Percentiles rank a stretch among this genome's conserved stretches.
These are phyloP conservation scores for Echiichthys vipera DNA, from an alignment of 2,797 vertebrate species.

Conservation along the genomic window DNA sequence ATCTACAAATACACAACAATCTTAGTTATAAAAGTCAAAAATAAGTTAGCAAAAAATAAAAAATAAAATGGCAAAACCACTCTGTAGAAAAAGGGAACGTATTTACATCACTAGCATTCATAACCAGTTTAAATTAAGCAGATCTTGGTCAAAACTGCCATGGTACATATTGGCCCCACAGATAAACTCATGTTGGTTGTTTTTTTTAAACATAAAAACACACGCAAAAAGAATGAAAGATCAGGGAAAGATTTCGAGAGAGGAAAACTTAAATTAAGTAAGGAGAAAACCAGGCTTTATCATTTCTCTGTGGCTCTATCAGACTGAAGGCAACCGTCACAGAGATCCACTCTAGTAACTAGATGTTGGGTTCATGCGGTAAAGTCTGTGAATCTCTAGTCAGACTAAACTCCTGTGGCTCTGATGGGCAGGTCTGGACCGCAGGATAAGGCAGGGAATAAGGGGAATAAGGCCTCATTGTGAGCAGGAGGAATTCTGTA, in stretches of 20 bases:
- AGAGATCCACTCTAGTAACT: conserved; percentile 55
- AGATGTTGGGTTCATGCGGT: conserved; percentile 70
- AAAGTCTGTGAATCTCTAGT: conserved; percentile 58
- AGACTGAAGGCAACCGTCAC: conserved; percentile 38
- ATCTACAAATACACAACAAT: conserved; percentile 92
- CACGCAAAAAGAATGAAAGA: conserved; percentile 80
- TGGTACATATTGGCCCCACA: conserved; percentile 92
- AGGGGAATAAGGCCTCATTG: conserved; percentile 67
- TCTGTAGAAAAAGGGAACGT: conserved; percentile 93
- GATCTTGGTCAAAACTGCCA: conserved; percentile 93
- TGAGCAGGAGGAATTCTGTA: conserved; percentile 65
- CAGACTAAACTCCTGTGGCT: conserved; percentile 40
- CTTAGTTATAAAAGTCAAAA: conserved; percentile 93
- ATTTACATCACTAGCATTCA: conserved; percentile 80
- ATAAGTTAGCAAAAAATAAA: conserved; percentile 96
- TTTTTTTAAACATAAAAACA: conserved; percentile 84
- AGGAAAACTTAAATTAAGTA: conserved; percentile 81
- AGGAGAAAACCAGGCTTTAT: conserved; percentile 62
- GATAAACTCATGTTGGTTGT: conserved; percentile 80
- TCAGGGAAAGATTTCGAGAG: conserved; percentile 75
- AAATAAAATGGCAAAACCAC: conserved; percentile 92
- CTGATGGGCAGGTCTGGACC: conserved; percentile 56
- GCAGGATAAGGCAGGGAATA: conserved; percentile 63
- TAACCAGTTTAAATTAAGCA: conserved; percentile 86
- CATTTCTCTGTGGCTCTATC: conserved; percentile 53